These are phyloP conservation scores for Chalcis sispes DNA, from an alignment of 2,888 invertebrate genomes.

Conservation along the genomic window DNA sequence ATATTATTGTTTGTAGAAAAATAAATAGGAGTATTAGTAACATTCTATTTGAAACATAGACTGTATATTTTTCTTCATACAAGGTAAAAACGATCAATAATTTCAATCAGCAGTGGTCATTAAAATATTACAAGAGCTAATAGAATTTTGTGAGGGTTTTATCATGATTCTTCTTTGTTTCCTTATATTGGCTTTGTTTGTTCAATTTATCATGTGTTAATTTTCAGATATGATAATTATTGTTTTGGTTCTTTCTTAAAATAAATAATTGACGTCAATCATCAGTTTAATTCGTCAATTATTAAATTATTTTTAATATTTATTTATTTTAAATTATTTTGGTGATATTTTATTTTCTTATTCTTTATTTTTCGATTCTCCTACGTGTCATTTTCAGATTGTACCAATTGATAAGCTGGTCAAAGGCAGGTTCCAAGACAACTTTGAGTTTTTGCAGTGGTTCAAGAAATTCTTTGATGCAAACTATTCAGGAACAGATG, in stretches of 20 bases:
- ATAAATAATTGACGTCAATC: background rate
- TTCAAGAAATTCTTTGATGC: constrained; percentile 99
- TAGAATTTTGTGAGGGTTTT: too few relatives aligned
- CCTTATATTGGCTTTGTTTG: constrained; percentile 4
- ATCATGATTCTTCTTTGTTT: background rate
- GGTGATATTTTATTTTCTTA: constrained; percentile 60
- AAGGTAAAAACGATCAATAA: too few relatives aligned
- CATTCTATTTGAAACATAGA: too few relatives aligned
- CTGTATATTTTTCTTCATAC: too few relatives aligned
- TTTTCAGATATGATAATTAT: constrained; percentile 2
- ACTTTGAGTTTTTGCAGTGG: constrained; percentile 99
- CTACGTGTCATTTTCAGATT: constrained; percentile 81
- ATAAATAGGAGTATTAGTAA: background rate
- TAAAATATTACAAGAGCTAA: too few relatives aligned
- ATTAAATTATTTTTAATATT: constrained; percentile 19
- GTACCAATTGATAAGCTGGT: constrained; percentile 96
- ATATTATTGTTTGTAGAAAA: too few relatives aligned
- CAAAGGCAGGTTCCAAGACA: constrained; percentile 99
- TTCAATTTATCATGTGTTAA: background rate
- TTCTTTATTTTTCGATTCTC: constrained; percentile 62
- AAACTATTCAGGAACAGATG: constrained; percentile 94
- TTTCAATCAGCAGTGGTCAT: too few relatives aligned
- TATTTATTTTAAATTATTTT: too few relatives aligned
- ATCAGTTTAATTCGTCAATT: background rate
- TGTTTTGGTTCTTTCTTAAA: background rate